These are phyloP conservation scores for Camponotus pennsylvanicus DNA, from an alignment of 1,140 invertebrate species.

Conservation along the genomic window DNA sequence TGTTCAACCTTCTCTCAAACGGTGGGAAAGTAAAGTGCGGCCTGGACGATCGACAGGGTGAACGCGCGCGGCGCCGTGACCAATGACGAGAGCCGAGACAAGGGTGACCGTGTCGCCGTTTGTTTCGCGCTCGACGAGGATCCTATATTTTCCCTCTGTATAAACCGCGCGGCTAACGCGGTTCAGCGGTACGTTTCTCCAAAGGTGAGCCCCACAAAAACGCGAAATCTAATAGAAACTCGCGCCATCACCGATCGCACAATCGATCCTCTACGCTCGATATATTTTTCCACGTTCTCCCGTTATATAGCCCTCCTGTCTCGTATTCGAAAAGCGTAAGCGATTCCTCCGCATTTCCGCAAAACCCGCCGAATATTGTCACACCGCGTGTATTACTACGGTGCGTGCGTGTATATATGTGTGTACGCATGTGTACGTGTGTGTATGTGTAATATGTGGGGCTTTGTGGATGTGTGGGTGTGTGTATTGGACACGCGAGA, in stretches of 20 bases:
- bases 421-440: neutral
- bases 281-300: slow-evolving; percentile 52
- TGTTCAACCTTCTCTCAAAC: slow-evolving; percentile 68
- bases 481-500: slow-evolving; percentile 2
- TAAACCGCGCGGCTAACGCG: neutral
- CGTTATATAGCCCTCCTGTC: neutral
- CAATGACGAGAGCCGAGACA: slow-evolving; percentile 9
- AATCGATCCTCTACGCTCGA: slow-evolving; percentile 49
- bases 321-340: slow-evolving; percentile 9
- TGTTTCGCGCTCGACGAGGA: slow-evolving; percentile 18
- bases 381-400: neutral
- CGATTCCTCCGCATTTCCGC: slow-evolving; percentile 2
- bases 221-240: neutral
- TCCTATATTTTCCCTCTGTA: neutral
- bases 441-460: neutral
- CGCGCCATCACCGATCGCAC: slow-evolving; percentile 29
- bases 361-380: slow-evolving; percentile 38
- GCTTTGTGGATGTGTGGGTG: neutral
- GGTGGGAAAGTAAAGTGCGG: slow-evolving; percentile 40
- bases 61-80: slow-evolving; percentile 39
- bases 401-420: neutral
- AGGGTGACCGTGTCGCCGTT: neutral
- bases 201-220: neutral
- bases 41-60: slow-evolving; percentile 34
- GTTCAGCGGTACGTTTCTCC: neutral